Base-by-base conservation (phyloP, 2,888 invertebrate genomes). In the Zootermopsis nevadensis region DNA sequence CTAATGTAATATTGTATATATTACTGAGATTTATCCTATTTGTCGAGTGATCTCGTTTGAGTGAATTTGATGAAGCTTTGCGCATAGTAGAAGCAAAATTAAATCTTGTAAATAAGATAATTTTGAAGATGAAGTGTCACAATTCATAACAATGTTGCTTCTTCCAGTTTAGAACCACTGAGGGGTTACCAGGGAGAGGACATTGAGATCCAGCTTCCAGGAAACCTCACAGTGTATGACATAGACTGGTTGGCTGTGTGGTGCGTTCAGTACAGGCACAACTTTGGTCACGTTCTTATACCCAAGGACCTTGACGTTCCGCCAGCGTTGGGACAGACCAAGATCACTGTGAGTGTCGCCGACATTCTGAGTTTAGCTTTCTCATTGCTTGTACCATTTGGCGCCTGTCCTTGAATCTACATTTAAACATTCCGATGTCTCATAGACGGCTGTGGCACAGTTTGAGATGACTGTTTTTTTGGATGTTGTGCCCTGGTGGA, bases 201-300 rank as follows among this genome's bases (percentile, higher is more conserved):
- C 89, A 96, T 98, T 84, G 97, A 97, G 90, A 95, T 98, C 86
- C 96, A 96, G 87, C 90, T 98, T 82, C 97, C 97, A 0, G 95
- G 94, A 77, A 93, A 94, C 87, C 89, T 97, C 86, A 97, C 97
- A 0, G 96, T 97, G 0, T 95, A 97, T 90, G 97, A 97, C 89
- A 95, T 98, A 86, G 96, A 97, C 89, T 98, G 97, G 97, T 91
- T 98, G 48, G 93, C 96, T 0, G 94, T 98, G 0, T 98, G 97
- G 96, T 97, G 97, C 88, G 96, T 97, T n/a, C 94, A 94, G 87
- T 96, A 95, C 89, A 90, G 94, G 8, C 96, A 97, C 88, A 97
- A 97, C 90, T 98, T 97, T 88, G 98, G 98, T 0, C 96, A 98
- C 88, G 96, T 98, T 0, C 91, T 93, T 87, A 94, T 98, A 81